Conservation (phyloP, 2,797 vertebrate genomes). For the Dipus sagitta region DNA sequence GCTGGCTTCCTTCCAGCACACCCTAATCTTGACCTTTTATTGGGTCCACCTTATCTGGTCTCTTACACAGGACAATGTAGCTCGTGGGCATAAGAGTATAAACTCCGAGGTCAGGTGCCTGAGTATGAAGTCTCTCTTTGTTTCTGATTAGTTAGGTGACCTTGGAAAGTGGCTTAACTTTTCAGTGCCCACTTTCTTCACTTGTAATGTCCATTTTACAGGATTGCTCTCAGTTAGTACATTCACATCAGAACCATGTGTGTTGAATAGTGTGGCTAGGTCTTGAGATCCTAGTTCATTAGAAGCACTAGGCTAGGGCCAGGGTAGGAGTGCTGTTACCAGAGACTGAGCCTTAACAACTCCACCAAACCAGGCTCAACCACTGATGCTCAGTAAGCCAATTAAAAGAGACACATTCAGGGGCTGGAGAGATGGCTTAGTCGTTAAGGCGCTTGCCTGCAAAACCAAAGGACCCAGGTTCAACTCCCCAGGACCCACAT, state of each 20-base stretch:
- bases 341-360: too few species aligned
- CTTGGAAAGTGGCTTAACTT: not conserved
- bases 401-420: slow-evolving; percentile 47
- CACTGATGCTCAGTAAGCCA: too few species aligned
- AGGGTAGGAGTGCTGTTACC: too few species aligned
- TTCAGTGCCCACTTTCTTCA: slow-evolving; percentile 32
- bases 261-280: slow-evolving; percentile 4
- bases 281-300: not conserved
- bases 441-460: too few species aligned
- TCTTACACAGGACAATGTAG: too few species aligned
- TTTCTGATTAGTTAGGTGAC: not conserved
- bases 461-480: too few species aligned
- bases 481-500: too few species aligned
- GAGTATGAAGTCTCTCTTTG: not conserved
- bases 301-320: slow-evolving; percentile 3
- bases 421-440: too few species aligned
- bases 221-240: slow-evolving; percentile 26
- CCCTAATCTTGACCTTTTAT: not conserved
- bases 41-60: not conserved
- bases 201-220: not conserved
- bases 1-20: too few species aligned
- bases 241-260: slow-evolving; percentile 9
- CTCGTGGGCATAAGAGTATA: not conserved
- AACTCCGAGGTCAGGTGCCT: not conserved
- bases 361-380: too few species aligned